Evolutionary conservation across 2,888 invertebrate species (phyloP).

Genomic region (Dryadula phaetusa): DNA sequence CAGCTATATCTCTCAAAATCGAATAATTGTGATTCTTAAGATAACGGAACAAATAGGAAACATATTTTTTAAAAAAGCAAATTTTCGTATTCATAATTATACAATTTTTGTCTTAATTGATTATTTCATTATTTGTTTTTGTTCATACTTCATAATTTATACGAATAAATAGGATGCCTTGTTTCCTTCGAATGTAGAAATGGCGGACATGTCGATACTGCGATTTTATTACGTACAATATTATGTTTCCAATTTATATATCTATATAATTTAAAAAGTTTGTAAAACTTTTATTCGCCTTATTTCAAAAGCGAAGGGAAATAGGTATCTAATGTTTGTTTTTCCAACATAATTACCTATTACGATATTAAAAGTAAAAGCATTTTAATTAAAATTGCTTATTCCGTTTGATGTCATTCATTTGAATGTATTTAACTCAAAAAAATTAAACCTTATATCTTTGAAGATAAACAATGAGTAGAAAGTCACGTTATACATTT

Average conservation of each 20-base stretch:
- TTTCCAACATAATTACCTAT: too few relatives aligned
- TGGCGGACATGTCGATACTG: neutral
- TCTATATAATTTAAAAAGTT: neutral
- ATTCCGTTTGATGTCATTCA: neutral
- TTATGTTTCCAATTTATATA: neutral
- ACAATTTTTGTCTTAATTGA: neutral
- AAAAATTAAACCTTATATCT: constrained; percentile 1
- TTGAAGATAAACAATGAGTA: neutral
- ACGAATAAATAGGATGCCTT: constrained; percentile 1
- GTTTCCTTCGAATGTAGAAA: constrained; percentile 7
- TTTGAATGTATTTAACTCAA: neutral
- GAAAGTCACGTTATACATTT: constrained; percentile 17
- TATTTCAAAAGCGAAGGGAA: too few relatives aligned
- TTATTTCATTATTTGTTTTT: neutral
- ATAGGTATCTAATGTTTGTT: too few relatives aligned
- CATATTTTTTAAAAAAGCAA: neutral
- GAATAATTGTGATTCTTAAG: too few relatives aligned
- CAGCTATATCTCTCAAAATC: too few relatives aligned
- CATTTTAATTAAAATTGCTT: too few relatives aligned
- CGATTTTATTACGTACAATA: neutral
- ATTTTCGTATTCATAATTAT: too few relatives aligned
- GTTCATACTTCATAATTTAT: neutral
- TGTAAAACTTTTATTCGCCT: too few relatives aligned
- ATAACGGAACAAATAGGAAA: too few relatives aligned
- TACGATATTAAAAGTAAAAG: too few relatives aligned